Percentiles rank a stretch among this genome's conserved stretches.
Evolutionary conservation across 1,140 invertebrate species (phyloP).

Genomic region (Temnothorax curvispinosus): DNA sequence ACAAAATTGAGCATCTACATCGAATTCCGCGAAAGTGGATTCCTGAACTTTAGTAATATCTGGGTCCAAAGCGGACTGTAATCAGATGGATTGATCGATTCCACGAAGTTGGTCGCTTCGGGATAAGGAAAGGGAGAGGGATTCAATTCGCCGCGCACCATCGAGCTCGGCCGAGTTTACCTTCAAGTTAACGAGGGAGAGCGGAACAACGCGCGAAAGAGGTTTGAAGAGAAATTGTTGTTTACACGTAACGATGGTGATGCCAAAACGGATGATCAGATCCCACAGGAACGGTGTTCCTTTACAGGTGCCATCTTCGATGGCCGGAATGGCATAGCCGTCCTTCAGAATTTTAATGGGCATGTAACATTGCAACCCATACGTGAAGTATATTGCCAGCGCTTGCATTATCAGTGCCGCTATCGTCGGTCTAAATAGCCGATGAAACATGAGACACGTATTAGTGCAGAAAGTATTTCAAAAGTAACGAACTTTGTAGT

Average conservation of each 20-base stretch:
- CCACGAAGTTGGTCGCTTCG: slow-evolving; percentile 42
- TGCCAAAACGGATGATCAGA: slow-evolving; percentile 65
- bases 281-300: slow-evolving; percentile 70
- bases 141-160: slow-evolving; percentile 51
- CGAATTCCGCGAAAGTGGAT: slow-evolving; percentile 70
- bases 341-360: slow-evolving; percentile 73
- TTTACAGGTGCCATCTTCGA: slow-evolving; percentile 58
- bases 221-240: slow-evolving; percentile 3
- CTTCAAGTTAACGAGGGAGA: slow-evolving; percentile 50
- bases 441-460: background rate
- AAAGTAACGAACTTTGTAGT: background rate
- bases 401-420: slow-evolving; percentile 72
- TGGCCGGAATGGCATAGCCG: slow-evolving; percentile 62
- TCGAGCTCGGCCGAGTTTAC: slow-evolving; percentile 58
- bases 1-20: slow-evolving; percentile 63
- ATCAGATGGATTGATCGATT: slow-evolving; percentile 70
- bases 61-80: slow-evolving; percentile 55
- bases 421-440: slow-evolving; percentile 55
- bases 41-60: slow-evolving; percentile 71
- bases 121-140: background rate
- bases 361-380: slow-evolving; percentile 75
- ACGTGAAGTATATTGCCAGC: slow-evolving; percentile 74
- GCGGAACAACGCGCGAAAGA: background rate
- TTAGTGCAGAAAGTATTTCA: background rate
- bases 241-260: slow-evolving; percentile 73